Evolutionary conservation across 2,888 invertebrate genomes (phyloP), one percentile per base, ranked within the genome.

Genomic region (Torymus tubicola): DNA sequence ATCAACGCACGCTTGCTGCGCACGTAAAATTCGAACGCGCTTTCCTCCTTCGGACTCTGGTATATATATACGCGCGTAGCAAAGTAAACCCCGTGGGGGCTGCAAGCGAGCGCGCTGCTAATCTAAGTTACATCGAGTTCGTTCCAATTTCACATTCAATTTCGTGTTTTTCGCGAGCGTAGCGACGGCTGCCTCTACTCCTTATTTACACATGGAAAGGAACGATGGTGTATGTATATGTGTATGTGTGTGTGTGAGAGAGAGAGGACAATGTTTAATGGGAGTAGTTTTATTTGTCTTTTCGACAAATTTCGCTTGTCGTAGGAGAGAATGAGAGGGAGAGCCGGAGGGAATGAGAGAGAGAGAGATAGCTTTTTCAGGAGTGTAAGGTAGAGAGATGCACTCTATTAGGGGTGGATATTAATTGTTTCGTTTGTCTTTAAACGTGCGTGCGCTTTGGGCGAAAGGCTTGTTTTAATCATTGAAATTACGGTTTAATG

Each of bases 21-120:
- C 84, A 83, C 83, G 83, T 2, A 31, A 85, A 86, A 84, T 85
- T 83, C 82, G 81, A 85, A 86, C 85, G 84, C 84, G 83, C n/a
- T 84, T 81, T 80, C 77, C 50, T 69, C 60, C 78, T 63, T n/a
- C 72, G 64, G 73, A 13, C 16, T 70, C 16, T 10, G 18, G 2
- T 2, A 4, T 12, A n/a, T 18, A 12, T 53, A 16, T 55, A 18
- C 55, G 21, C 12, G 12, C 14, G 18, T 24, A 57, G 61, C 14
- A 68, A 52, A 68, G 75, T 76, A 76, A 74, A 73, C n/a, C 57
- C 69, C 69, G 21, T 5, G 16, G 71, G 70, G 65, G 63, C 57
- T 16, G 4, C 21, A 11, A 31, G 42, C 18, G 64, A 42, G 10
- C 2, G 18, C 4, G 4, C 67, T 61, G 65, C 81, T 67, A 67